Base-by-base conservation (phyloP, 2,113 vertebrate genomes). In the Pontoporia blainvillei region DNA sequence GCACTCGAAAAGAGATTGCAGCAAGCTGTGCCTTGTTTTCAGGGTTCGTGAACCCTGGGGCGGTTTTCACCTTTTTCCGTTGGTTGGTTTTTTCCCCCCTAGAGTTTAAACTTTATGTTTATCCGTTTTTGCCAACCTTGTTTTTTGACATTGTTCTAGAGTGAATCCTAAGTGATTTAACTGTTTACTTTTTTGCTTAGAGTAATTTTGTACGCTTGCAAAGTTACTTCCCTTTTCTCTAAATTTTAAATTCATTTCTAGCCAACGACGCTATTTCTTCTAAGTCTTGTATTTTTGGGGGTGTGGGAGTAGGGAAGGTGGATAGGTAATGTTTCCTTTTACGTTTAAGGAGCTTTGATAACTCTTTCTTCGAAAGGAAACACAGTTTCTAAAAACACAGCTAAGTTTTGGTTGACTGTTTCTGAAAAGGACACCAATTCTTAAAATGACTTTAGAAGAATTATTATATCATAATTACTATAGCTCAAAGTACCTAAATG, bases 181-280 rank as follows among this genome's bases (percentile, higher is more conserved):
- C 12, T 72, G 7, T 18, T 39, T 18, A 8, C 18, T 41, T 67
- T 61, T 31, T 61, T 86, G 36, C 67, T 76, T 66, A 34, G n/a
- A 64, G 36, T 39, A 69, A 69, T 76, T 78, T 66, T 90, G 66
- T 14, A 13, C 46, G 5, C 59, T 96, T 86, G n/a, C 54, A 44
- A 36, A 78, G 31, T 86, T 52, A 52, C 15, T 90, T 93, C 25
- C 18, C 23, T 18, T 82, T 82, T 54, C 44, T 72, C 67, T 44
- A 18, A 20, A 76, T 62, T 82, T 94, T 82, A 54, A 90, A 25
- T 85, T 93, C n/a, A 34, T n/a, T 67, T 67, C 27, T 86, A 78
- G 52, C 39, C 54, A 18, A 17, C 17, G 54, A 67, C 23, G 18
- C 29, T 66, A 0, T 64, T 86, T 15, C 66, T 76, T 11, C 27